These are phyloP conservation scores for Agrotis puta DNA, from an alignment of 2,888 invertebrate species.

Conservation along the genomic window DNA sequence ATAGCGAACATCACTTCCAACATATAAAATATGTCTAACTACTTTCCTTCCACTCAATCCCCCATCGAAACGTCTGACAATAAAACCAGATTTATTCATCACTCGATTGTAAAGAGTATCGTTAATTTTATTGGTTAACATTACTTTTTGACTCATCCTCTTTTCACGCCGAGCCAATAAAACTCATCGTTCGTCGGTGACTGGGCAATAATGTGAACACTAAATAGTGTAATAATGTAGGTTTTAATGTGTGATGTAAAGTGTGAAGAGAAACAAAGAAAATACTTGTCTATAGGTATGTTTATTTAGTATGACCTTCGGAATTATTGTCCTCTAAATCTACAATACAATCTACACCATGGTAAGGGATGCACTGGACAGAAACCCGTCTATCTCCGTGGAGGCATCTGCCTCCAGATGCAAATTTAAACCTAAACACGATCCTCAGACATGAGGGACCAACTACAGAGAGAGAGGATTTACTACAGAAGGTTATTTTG, in stretches of 20 bases:
- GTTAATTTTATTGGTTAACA: constrained; percentile 66
- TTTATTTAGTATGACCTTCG: no score
- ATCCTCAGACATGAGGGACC: no score
- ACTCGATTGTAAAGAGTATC: constrained; percentile 66
- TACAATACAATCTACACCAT: no score
- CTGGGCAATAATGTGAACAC: constrained; percentile 84
- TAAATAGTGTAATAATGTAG: constrained; percentile 86
- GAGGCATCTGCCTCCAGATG: no score
- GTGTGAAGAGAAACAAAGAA: constrained; percentile 27
- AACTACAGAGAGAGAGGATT: no score
- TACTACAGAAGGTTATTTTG: no score
- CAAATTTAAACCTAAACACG: no score
- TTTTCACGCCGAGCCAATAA: constrained; percentile 57
- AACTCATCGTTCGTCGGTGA: constrained; percentile 59
- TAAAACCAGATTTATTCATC: constrained; percentile 65
- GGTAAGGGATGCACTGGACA: no score
- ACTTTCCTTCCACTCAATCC: constrained; percentile 26
- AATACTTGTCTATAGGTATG: no score
- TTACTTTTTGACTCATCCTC: constrained; percentile 61
- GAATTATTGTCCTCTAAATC: no score
- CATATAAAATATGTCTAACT: background rate
- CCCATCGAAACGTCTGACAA: constrained; percentile 38
- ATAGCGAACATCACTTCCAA: background rate
- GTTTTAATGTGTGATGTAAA: constrained; percentile 75
- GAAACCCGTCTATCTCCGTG: no score